phyloP scores from a whole-genome alignment of 2,797 vertebrate genomes.

The Anabas testudineus region DNA sequence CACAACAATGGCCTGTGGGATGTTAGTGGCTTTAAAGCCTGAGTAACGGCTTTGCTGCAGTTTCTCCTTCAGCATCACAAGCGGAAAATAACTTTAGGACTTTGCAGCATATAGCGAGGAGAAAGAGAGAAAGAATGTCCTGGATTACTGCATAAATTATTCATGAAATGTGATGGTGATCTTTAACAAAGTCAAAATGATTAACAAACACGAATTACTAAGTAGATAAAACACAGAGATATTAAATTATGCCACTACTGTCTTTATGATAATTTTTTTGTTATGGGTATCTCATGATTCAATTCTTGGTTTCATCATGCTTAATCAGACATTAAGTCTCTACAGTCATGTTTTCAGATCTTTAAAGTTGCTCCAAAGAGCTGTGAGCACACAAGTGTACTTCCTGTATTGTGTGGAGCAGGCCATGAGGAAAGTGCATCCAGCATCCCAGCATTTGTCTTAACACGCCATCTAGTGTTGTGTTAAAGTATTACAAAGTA shows the following conservation, averaged over 20 bases:
- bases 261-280: neutral
- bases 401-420: neutral
- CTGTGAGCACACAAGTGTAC: no score
- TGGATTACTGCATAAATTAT: no score
- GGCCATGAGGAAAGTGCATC: neutral
- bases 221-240: no score
- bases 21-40: slow-evolving; percentile 12
- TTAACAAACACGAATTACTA: no score
- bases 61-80: neutral
- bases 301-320: neutral
- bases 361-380: neutral
- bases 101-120: neutral
- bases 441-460: slow-evolving; percentile 28
- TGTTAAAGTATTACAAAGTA: slow-evolving; percentile 74
- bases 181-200: no score
- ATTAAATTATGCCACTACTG: no score
- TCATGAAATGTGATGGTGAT: no score
- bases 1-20: slow-evolving; percentile 3
- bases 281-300: neutral
- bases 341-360: accelerated
- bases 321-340: neutral
- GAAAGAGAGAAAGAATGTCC: no score
- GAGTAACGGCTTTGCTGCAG: slow-evolving; percentile 4
- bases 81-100: neutral
- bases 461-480: slow-evolving; percentile 71